Evolutionary conservation across 2,113 vertebrate species (phyloP), one percentile per base, ranked within the genome.

Genomic region (Anolis sagrei): DNA sequence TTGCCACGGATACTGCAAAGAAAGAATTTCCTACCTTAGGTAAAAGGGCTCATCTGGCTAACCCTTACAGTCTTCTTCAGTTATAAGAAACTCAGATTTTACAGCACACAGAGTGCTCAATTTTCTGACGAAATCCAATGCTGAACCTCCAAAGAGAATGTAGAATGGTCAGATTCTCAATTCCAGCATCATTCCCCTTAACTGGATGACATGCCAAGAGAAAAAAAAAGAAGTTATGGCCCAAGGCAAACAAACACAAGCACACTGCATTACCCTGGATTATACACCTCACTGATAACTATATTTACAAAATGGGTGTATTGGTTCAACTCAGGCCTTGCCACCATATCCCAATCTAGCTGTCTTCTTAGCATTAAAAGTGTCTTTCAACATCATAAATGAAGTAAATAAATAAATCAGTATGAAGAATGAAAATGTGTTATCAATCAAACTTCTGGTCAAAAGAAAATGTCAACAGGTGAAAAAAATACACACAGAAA

Each of bases 111-210:
- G n/a, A 34, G 11, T 9, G 23, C 4, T 84, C 23, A 13, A 36
- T 68, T 77, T 84, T 72, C 25, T 84, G 44, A 84, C 68, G 23
- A 36, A 27, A 69, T 77, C 18, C 34, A 74, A 75, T 75, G 73
- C 18, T 61, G 64, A 25, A 68, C 32, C 62, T 68, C 69, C 32
- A 77, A 77, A 84, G 27, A 62, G 39, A 64, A 76, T 14, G 16
- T 14, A 36, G 44, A 16, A 51, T 29, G 16, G 76, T 51, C 62
- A 77, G 48, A 54, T 29, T 68, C 74, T 84, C 62, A 77, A 10
- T 51, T 36, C 13, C 32, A 84, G 11, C 32, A 51, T 54, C 27
- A 29, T 72, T 61, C 36, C 25, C 16, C 73, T 81, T 76, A 61
- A 34, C 18, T 7, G 1, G 16, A 70, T 5, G 79, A 21, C 4